These are phyloP conservation scores for Mixornis gularis DNA, from an alignment of 2,113 vertebrate species.

Conservation along the genomic window DNA sequence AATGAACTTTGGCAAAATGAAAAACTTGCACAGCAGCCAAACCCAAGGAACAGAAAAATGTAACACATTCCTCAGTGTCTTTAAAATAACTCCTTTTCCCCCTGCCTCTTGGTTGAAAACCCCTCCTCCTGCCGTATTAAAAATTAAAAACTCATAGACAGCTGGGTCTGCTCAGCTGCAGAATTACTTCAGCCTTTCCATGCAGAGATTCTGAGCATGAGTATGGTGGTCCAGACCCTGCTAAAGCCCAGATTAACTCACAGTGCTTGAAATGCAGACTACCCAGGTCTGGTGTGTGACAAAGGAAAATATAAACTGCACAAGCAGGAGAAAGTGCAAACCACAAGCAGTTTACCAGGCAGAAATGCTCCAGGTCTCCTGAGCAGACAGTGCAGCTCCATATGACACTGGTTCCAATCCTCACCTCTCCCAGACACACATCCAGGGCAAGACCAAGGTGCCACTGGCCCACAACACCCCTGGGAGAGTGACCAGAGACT, in stretches of 20 bases:
- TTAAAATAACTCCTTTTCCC: background rate
- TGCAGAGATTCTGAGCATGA: background rate
- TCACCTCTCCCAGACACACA: background rate
- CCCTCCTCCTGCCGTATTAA: background rate
- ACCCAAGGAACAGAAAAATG: conserved; percentile 17
- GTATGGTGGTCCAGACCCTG: background rate
- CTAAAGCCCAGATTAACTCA: background rate
- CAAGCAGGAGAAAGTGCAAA: background rate
- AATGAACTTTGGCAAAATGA: conserved; percentile 16
- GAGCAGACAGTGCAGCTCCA: background rate
- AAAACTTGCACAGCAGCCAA: conserved; percentile 5
- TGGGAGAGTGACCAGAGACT: background rate
- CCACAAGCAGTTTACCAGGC: background rate
- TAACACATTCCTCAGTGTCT: background rate
- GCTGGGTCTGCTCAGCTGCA: background rate
- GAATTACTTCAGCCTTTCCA: background rate
- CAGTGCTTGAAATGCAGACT: background rate
- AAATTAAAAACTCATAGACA: background rate
- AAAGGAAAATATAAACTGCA: background rate
- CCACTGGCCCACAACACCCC: background rate
- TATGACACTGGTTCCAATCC: too few relatives aligned
- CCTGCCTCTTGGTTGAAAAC: background rate
- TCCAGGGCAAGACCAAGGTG: background rate
- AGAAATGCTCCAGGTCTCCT: background rate
- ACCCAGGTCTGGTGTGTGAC: fast-evolving